These are phyloP conservation scores for Sinocyclocheilus maitianheensis DNA, from an alignment of 2,113 vertebrate species.

Conservation along the genomic window DNA sequence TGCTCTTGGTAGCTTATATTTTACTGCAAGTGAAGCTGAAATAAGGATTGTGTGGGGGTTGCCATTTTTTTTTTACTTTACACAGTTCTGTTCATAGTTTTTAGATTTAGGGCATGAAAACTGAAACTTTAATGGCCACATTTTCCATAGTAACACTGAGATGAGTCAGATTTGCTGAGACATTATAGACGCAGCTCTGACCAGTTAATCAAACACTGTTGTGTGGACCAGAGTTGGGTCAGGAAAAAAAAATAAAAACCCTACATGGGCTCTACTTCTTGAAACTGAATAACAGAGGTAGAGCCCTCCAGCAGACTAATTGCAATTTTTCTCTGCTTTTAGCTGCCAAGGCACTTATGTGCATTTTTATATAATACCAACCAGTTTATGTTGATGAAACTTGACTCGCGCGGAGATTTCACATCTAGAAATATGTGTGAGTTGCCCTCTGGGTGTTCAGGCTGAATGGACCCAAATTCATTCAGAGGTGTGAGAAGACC, in stretches of 20 bases:
- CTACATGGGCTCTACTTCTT: neutral
- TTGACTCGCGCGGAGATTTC: neutral
- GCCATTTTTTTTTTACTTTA: neutral
- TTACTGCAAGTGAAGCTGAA: neutral
- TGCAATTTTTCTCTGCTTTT: neutral
- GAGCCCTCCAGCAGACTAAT: neutral
- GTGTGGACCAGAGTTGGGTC: neutral
- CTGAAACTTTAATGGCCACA: neutral
- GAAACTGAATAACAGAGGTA: neutral
- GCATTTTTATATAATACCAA: neutral
- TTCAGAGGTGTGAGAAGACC: neutral
- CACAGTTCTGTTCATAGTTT: neutral
- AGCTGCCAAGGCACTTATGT: neutral
- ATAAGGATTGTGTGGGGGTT: neutral
- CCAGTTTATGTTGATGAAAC: neutral
- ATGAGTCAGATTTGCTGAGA: neutral
- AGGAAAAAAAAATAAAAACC: neutral
- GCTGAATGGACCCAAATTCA: neutral
- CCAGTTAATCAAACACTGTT: neutral
- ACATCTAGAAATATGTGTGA: neutral
- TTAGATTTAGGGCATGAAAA: neutral
- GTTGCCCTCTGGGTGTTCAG: neutral
- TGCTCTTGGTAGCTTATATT: neutral
- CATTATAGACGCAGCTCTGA: neutral
- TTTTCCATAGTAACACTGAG: neutral